Percentiles rank a stretch among this genome's conserved stretches.
phyloP scores from a whole-genome alignment of 2,797 vertebrate species.

The Discoglossus pictus region DNA sequence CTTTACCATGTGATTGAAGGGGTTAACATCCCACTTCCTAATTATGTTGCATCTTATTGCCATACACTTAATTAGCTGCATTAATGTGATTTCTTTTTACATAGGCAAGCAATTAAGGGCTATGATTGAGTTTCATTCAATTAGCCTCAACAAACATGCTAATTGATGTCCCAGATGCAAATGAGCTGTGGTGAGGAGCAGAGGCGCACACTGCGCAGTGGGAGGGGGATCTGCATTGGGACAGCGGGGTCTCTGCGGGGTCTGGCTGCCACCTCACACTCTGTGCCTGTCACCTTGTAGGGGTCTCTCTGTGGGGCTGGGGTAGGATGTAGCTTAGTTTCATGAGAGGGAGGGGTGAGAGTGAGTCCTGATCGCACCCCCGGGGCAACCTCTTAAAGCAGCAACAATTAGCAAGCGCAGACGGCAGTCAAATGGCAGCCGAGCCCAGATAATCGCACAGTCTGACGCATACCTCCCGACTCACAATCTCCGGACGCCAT shows the following conservation, averaged over 20 bases:
- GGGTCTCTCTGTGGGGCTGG: slow-evolving; percentile 45
- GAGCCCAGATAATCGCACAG: slow-evolving; percentile 16
- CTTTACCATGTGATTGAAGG: no score
- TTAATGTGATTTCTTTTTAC: slow-evolving; percentile 98
- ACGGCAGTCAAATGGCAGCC: slow-evolving; percentile 7
- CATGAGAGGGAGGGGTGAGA: slow-evolving; percentile 24
- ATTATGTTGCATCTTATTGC: slow-evolving; percentile 87
- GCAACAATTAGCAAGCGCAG: slow-evolving; percentile 43
- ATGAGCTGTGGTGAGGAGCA: slow-evolving; percentile 77
- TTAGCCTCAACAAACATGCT: slow-evolving; percentile 97
- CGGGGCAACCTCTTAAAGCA: slow-evolving; percentile 43
- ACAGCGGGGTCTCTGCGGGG: slow-evolving; percentile 47
- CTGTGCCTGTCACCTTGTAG: slow-evolving; percentile 51
- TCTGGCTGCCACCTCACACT: slow-evolving; percentile 37
- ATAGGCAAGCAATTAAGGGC: slow-evolving; percentile 94
- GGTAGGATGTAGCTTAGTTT: slow-evolving; percentile 14
- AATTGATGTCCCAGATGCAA: slow-evolving; percentile 91
- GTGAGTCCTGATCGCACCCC: slow-evolving; percentile 24
- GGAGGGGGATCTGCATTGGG: slow-evolving; percentile 47
- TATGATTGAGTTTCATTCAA: slow-evolving; percentile 98
- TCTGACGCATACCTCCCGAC: slow-evolving; percentile 12
- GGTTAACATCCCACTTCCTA: slow-evolving; percentile 62
- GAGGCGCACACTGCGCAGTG: slow-evolving; percentile 54
- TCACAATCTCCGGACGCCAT: no score
- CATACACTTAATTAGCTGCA: slow-evolving; percentile 94